Base-by-base conservation (phyloP, 2,888 invertebrate genomes). In the Campopleginae sp. region DNA sequence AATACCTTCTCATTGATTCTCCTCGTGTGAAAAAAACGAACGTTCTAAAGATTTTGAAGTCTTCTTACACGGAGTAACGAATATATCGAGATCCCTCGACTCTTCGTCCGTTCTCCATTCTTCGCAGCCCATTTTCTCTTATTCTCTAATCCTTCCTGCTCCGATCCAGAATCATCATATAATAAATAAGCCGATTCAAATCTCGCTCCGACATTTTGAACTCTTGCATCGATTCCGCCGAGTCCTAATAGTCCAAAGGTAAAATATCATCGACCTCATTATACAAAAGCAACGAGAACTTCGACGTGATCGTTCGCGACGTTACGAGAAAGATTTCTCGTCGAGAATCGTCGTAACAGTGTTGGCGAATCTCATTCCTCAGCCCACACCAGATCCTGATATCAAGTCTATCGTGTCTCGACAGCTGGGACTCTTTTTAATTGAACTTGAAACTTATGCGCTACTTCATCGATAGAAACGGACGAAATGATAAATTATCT, bases 251-350 rank as follows among this genome's bases (percentile, higher is more conserved):
- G 42, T 48, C 79, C 79, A 63, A 66, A 80, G 77, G 80, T 66
- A 75, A 80, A 70, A 79, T 70, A 75, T 75, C 70, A 63, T 54
- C 72, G 76, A 72, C 65, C 80, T 84, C 84, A 76, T 84, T 72
- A 72, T 48, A 54, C 38, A 38, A 65, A 27, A 61, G 19, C 66
- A 14, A 14, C n/a, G 27, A 58, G 14, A 27, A 58, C 27, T 27
- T 58, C 33, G 31, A 61, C 71, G 38, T 48, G 68, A 17, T 70
- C 48, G 63, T 70, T 14, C 27, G 61, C 51, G 46, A 31, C 42
- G 44, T 23, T 23, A n/a, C 23, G 38, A 10, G 54, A 44, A 46
- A 71, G 44, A 81, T 81, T 84, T 84, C 66, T 65, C 74, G 48
- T 48, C 48, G 70, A 46, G 65, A 65, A 72, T 72, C 51, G 61